Conservation (phyloP, 2,113 vertebrate species). For the Pseudopodoces humilis region DNA sequence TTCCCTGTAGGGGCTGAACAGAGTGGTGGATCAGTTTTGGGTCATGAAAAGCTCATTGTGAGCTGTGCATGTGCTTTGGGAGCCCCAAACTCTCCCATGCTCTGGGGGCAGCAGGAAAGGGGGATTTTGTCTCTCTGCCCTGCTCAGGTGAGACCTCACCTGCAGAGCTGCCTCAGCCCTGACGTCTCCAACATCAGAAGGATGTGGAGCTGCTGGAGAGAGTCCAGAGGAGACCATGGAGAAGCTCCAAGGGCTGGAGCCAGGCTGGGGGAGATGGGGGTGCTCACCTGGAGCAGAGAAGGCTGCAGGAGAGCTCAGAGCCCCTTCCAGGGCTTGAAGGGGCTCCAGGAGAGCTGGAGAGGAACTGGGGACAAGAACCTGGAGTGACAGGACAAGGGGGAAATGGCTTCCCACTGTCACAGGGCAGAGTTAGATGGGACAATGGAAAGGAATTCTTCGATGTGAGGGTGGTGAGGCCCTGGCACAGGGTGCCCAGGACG, state of each 20-base stretch:
- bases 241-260: fast-evolving
- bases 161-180: background rate
- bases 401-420: background rate
- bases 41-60: background rate
- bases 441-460: fast-evolving
- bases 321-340: fast-evolving
- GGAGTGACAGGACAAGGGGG: background rate
- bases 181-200: background rate
- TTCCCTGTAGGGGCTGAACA: background rate
- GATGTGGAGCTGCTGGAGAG: fast-evolving
- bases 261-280: background rate
- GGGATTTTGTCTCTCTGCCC: background rate
- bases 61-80: fast-evolving
- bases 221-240: fast-evolving
- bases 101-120: background rate
- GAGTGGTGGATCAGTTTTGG: background rate
- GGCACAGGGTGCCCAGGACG: background rate
- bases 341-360: background rate
- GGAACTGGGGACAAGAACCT: background rate
- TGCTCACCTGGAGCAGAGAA: background rate
- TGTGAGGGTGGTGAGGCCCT: background rate
- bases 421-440: fast-evolving
- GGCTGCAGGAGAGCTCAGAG: fast-evolving
- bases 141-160: fast-evolving
- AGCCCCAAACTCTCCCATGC: fast-evolving